Percentiles rank a stretch among this genome's conserved stretches.
Evolutionary conservation across 2,888 invertebrate genomes (phyloP).

Genomic region (Melanchra persicariae): DNA sequence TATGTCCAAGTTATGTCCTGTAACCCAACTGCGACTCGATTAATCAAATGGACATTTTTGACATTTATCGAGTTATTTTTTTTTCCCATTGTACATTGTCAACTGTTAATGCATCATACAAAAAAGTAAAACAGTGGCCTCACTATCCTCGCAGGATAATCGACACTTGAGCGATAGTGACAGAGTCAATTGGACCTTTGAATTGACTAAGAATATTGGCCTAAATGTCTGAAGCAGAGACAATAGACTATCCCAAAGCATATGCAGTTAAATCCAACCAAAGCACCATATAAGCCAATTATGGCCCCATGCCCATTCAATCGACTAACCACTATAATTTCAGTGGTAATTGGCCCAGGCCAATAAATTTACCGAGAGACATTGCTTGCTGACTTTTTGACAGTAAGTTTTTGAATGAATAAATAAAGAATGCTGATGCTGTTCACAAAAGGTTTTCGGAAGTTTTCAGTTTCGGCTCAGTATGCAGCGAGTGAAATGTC

Average conservation of each 20-base stretch:
- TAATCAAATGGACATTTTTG: too few relatives aligned
- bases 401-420: neutral
- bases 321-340: slow-evolving; percentile 31
- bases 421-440: neutral
- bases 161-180: too few relatives aligned
- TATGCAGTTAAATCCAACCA: neutral
- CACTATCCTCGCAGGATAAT: too few relatives aligned
- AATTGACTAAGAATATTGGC: slow-evolving; percentile 25
- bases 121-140: too few relatives aligned
- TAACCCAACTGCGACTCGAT: too few relatives aligned
- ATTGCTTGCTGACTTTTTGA: neutral
- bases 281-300: slow-evolving; percentile 31
- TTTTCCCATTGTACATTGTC: too few relatives aligned
- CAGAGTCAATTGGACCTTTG: too few relatives aligned
- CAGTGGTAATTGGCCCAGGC: slow-evolving; percentile 22
- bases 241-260: neutral
- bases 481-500: neutral
- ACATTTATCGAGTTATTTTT: too few relatives aligned
- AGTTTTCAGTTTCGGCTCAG: neutral
- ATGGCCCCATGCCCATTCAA: slow-evolving; percentile 1
- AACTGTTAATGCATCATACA: too few relatives aligned
- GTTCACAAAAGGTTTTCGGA: neutral
- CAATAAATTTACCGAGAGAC: slow-evolving; percentile 17
- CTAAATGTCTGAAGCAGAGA: slow-evolving; percentile 1
- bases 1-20: too few relatives aligned